Base-by-base conservation (phyloP, 2,888 invertebrate species). In the Heliconius aoede region DNA sequence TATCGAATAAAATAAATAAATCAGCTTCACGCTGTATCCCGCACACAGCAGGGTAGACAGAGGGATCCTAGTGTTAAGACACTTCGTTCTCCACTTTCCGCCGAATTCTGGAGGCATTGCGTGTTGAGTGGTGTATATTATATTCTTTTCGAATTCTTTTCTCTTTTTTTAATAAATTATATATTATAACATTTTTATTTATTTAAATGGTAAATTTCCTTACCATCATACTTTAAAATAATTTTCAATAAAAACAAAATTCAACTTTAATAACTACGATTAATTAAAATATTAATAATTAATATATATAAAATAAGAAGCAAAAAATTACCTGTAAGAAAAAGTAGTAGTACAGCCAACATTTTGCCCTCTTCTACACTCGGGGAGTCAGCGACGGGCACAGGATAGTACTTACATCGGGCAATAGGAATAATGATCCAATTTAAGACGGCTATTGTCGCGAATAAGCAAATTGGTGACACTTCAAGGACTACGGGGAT, bases 401-500 rank as follows among this genome's bases (percentile, higher is more conserved):
- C 76, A 75, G 78, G 74, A 79, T 73, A 78, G 65, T 79, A 79
- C 79, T 82, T 30, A 73, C 78, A 60, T 60, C 60, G 26, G 60
- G 26, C 60, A 72, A 75, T 71, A 62, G 15, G n/a, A 78, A 88
- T 90, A 93, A 93, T 92, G 92, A 91, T 81, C 84, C 92, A 91
- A 91, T 92, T 86, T 85, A 84, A 87, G 87, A 86, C 82, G 77
- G 80, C 79, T 87, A 86, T 88, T 87, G 84, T 84, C 84, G 85
- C 86, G 85, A 88, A 88, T 85, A 82, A 86, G 84, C 85, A 86
- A 88, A 88, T 87, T 87, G 84, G 85, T 81, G 81, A 78, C 82
- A 79, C 78, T 81, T 86, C 92, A 93, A 93, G 92, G 92, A 91
- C 93, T 87, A 71, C 72, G 77, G 80, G 82, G 82, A 83, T 83